A percentile compares a stretch with the other conserved stretches of the same genome.
Evolutionary conservation across 1,140 invertebrate species (phyloP).

Genomic region (Myzus persicae): DNA sequence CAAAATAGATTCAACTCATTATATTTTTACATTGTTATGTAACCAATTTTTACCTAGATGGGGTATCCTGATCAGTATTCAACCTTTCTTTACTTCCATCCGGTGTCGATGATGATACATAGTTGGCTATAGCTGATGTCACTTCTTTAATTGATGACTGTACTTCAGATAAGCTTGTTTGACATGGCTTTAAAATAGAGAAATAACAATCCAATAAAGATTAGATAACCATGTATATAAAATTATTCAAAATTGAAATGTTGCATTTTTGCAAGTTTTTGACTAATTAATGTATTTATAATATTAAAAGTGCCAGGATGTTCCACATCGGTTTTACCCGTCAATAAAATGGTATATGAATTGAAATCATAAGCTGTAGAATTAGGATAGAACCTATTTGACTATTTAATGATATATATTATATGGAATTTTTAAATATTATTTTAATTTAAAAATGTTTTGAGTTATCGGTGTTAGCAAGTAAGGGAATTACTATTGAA

Average conservation of each 20-base stretch:
- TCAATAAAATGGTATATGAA: neutral
- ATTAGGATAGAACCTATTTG: neutral
- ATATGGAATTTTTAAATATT: neutral
- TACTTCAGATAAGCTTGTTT: constrained; percentile 72
- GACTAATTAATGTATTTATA: neutral
- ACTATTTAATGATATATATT: neutral
- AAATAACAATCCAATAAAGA: neutral
- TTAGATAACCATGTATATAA: neutral
- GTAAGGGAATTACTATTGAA: neutral
- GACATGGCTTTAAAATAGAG: constrained; percentile 16
- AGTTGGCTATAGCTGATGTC: constrained; percentile 90
- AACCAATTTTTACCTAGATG: constrained; percentile 61
- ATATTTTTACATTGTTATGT: neutral
- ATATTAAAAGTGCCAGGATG: neutral
- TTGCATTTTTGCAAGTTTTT: neutral
- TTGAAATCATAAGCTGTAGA: neutral
- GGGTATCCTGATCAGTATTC: constrained; percentile 62
- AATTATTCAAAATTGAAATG: neutral
- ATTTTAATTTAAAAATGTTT: neutral
- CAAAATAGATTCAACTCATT: neutral
- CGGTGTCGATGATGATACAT: constrained; percentile 71
- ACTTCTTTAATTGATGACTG: constrained; percentile 90
- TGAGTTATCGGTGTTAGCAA: neutral
- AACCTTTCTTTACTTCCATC: constrained; percentile 69
- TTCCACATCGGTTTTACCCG: too few relatives aligned